phyloP scores from a whole-genome alignment of 2,113 vertebrate species.

The Hippopotamus amphibius region DNA sequence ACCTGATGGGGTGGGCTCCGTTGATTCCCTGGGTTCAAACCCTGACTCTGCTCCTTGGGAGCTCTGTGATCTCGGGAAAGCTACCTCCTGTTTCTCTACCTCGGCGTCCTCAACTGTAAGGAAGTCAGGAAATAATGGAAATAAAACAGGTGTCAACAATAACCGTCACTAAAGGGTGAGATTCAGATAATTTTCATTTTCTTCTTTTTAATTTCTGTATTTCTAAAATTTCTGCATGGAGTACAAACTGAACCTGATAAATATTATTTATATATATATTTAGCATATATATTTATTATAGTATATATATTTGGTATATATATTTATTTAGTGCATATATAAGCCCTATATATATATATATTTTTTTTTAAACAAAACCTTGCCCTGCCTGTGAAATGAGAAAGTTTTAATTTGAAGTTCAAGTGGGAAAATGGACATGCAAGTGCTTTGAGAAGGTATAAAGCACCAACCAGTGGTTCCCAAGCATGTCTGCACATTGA shows the following conservation, averaged over 20 bases:
- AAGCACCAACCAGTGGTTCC: neutral
- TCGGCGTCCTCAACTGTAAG: neutral
- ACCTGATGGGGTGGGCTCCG: fast-evolving
- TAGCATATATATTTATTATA: neutral
- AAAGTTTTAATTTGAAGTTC: neutral
- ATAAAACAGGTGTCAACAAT: neutral
- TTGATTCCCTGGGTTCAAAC: neutral
- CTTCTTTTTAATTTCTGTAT: neutral
- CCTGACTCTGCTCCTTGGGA: neutral
- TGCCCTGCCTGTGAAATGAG: neutral
- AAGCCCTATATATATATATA: neutral
- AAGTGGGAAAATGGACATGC: neutral
- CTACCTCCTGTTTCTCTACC: neutral
- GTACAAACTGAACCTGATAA: neutral
- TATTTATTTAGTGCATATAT: neutral
- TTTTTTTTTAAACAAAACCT: neutral
- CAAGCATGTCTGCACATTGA: neutral
- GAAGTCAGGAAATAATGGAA: neutral
- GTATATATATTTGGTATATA: neutral
- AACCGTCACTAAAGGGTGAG: neutral
- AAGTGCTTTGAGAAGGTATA: neutral
- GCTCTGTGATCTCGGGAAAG: neutral
- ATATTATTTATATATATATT: neutral
- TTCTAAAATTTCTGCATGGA: neutral
- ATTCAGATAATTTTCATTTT: neutral